Percentiles rank a stretch among this genome's conserved stretches.
Conservation (phyloP, 1,140 invertebrate genomes). For the Hesperophylax magnus region DNA sequence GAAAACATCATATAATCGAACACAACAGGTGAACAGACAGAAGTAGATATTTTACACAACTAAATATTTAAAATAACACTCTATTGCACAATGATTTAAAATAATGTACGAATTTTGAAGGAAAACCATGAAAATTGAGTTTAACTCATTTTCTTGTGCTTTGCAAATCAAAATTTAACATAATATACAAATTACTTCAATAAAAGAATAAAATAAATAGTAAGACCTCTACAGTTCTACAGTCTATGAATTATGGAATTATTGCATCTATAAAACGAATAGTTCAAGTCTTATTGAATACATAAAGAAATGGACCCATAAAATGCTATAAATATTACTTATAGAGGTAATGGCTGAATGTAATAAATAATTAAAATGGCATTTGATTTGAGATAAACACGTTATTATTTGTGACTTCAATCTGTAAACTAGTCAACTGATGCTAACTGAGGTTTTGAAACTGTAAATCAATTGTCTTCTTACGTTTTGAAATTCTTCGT, state of each 20-base stretch:
- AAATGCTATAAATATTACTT: background rate
- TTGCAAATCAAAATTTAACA: background rate
- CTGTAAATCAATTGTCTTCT: too few relatives aligned
- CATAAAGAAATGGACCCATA: background rate
- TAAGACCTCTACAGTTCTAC: too few relatives aligned
- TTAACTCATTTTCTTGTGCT: background rate
- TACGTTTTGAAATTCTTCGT: too few relatives aligned
- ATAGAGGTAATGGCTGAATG: background rate
- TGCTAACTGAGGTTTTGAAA: too few relatives aligned
- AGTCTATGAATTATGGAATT: too few relatives aligned
- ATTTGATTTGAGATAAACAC: too few relatives aligned
- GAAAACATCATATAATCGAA: conserved; percentile 55
- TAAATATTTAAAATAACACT: conserved; percentile 25
- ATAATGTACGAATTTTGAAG: background rate
- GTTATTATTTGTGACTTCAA: too few relatives aligned
- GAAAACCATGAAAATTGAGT: background rate
- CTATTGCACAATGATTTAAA: conserved; percentile 39
- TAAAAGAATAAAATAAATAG: background rate
- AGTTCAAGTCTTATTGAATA: background rate
- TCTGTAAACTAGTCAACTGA: too few relatives aligned
- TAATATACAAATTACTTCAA: background rate
- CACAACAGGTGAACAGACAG: conserved; percentile 56
- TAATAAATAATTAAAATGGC: background rate
- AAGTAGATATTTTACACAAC: conserved; percentile 25
- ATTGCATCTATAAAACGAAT: too few relatives aligned